Evolutionary conservation across 2,888 invertebrate genomes (phyloP).

Genomic region (Glaucopsyche alexis): DNA sequence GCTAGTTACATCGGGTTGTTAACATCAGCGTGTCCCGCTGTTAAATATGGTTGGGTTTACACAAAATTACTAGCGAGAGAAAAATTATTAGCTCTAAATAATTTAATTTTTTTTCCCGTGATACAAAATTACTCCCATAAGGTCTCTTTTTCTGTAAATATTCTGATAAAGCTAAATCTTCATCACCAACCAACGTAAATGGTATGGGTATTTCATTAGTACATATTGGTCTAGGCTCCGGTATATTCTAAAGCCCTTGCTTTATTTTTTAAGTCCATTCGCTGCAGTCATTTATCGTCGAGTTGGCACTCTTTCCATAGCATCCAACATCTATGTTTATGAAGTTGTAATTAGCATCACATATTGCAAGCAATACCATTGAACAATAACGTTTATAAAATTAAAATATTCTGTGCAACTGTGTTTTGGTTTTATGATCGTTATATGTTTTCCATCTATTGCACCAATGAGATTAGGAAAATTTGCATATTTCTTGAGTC

Average conservation of each 20-base stretch:
- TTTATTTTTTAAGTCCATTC: slow-evolving; percentile 9
- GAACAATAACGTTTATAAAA: slow-evolving; percentile 24
- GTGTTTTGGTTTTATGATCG: neutral
- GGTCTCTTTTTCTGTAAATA: too few relatives aligned
- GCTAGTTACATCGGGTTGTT: too few relatives aligned
- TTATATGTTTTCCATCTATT: slow-evolving; percentile 1
- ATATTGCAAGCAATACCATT: slow-evolving; percentile 16
- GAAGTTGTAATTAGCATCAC: slow-evolving; percentile 25
- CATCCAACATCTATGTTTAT: slow-evolving; percentile 20
- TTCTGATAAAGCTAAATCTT: slow-evolving; percentile 22
- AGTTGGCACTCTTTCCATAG: slow-evolving; percentile 23
- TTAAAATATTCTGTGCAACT: neutral
- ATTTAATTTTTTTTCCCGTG: too few relatives aligned
- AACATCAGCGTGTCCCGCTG: too few relatives aligned
- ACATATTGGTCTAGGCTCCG: neutral
- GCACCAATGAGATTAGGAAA: neutral
- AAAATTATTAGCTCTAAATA: too few relatives aligned
- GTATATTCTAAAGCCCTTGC: slow-evolving; percentile 22
- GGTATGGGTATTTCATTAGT: slow-evolving; percentile 17
- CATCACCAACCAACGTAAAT: slow-evolving; percentile 20
- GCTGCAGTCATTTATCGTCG: slow-evolving; percentile 24
- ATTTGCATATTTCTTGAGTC: slow-evolving; percentile 6
- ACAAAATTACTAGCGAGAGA: too few relatives aligned
- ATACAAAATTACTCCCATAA: too few relatives aligned
- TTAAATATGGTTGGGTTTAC: too few relatives aligned